These are phyloP conservation scores for Cheumatopsyche charites DNA, from an alignment of 1,140 invertebrate genomes.

Conservation along the genomic window DNA sequence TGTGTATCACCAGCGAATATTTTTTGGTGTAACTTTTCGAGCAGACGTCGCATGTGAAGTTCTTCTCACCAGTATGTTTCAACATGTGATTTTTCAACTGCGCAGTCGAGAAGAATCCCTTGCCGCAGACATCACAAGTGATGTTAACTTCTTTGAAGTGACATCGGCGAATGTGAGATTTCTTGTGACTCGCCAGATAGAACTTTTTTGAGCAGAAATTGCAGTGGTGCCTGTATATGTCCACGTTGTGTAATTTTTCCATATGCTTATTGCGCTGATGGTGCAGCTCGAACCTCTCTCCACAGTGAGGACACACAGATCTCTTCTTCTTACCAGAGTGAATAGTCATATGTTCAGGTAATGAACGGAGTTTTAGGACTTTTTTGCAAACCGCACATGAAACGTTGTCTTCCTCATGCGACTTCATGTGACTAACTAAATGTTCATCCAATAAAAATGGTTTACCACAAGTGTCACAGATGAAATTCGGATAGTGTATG, in stretches of 20 bases:
- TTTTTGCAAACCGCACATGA: too few species aligned
- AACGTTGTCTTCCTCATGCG: neutral
- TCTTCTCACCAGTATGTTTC: conserved; percentile 60
- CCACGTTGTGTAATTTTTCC: conserved; percentile 52
- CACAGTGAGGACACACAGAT: conserved; percentile 56
- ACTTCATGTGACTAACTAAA: conserved; percentile 13
- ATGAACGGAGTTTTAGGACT: neutral
- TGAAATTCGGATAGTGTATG: too few species aligned
- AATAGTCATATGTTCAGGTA: conserved; percentile 24
- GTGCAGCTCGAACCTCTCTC: conserved; percentile 59
- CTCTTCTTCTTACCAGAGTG: conserved; percentile 32
- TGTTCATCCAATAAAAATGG: conserved; percentile 2
- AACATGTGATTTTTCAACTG: conserved; percentile 59
- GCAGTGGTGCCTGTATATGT: conserved; percentile 55
- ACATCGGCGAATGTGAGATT: too few species aligned
- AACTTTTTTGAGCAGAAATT: conserved; percentile 55
- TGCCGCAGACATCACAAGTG: too few species aligned
- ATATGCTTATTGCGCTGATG: conserved; percentile 58
- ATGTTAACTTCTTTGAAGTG: too few species aligned
- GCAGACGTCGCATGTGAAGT: conserved; percentile 63
- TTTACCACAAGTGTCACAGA: conserved; percentile 35
- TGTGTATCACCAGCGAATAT: conserved; percentile 72
- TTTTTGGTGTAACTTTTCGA: conserved; percentile 54
- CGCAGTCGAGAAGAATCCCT: conserved; percentile 52
- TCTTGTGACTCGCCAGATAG: conserved; percentile 52